Conservation (phyloP, 2,113 vertebrate species). For the Oophaga pumilio region DNA sequence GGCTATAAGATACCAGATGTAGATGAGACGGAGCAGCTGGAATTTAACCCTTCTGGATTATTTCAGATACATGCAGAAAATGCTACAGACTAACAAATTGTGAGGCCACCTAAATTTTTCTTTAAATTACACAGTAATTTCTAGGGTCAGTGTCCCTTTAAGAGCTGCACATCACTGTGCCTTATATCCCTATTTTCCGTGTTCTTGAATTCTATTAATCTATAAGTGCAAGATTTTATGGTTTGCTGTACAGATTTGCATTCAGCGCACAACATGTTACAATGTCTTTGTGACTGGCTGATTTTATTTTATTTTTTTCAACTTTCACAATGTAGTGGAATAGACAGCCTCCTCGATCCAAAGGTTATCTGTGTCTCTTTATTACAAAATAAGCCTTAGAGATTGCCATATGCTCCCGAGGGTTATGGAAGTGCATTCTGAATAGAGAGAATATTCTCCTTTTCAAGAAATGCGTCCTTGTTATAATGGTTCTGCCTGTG, state of each 20-base stretch:
- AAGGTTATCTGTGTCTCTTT: conserved; percentile 52
- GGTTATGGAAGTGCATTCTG: conserved; percentile 37
- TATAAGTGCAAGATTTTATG: not conserved
- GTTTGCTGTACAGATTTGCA: conserved; percentile 27
- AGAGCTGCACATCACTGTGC: not conserved
- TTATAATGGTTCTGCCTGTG: conserved; percentile 46
- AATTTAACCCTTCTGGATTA: too few relatives aligned
- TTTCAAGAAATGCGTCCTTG: conserved; percentile 46
- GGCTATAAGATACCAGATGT: too few relatives aligned
- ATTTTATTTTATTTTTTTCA: conserved; percentile 8
- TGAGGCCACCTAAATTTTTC: too few relatives aligned
- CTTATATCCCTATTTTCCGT: not conserved
- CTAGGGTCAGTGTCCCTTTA: not conserved
- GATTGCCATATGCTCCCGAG: conserved; percentile 51
- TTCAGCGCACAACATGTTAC: conserved; percentile 10
- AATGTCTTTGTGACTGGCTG: conserved; percentile 24
- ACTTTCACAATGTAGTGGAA: conserved; percentile 39
- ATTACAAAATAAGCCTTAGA: conserved; percentile 56
- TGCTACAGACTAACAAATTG: too few relatives aligned
- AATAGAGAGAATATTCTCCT: conserved; percentile 46
- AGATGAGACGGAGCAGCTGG: too few relatives aligned
- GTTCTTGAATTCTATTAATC: not conserved
- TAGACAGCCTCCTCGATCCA: conserved; percentile 41
- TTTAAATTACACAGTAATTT: too few relatives aligned
- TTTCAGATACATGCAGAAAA: too few relatives aligned